Base-by-base conservation (phyloP, 2,888 invertebrate species). In the Hanleya hanleyi region DNA sequence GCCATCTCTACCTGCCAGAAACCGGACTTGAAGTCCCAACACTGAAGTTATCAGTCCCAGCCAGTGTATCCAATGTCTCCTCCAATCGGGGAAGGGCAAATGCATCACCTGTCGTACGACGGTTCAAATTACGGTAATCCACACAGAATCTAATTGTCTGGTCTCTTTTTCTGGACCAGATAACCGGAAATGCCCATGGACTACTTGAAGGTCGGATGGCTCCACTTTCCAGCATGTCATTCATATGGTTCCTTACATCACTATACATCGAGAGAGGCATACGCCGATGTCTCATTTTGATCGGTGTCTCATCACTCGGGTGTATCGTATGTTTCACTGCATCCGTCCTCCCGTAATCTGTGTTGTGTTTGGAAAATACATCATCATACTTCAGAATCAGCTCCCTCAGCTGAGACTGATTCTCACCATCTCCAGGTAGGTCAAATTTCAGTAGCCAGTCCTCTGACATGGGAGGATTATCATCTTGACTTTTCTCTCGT, bases 31-130 rank as follows among this genome's bases (percentile, higher is more conserved):
- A 77, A 67, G 35, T 79, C 71, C 35, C 77, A 65, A 75, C 76
- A 9, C 49, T 50, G 61, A 75, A 77, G 36, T 41, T 12, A 37
- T 67, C 61, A 1, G 74, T 18, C n/a, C 67, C 67, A 41, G 38
- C 33, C 49, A 79, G 62, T 7, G 66, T 71, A 67, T 79, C 75
- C 26, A 78, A 74, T n/a, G 76, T 73, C 67, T 79, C 77, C 32
- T 76, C 76, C 5, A 78, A 67, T 2, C 75, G 50, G 1, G 74
- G 74, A 36, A 79, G 49, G 0, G 77, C 77, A 50, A 64, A 74
- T 7, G 76, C 74, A 66, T 80, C 80, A 50, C 62, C 57, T 12
- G 66, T 36, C 0, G 77, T 77, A 41, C 41, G 41, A 12, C 41
- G 9, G 41, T 41, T 41, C 9, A 41, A 18, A 18, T 41, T 41